These are phyloP conservation scores for Aldrovandia affinis DNA, from an alignment of 2,797 vertebrate species.

Conservation along the genomic window DNA sequence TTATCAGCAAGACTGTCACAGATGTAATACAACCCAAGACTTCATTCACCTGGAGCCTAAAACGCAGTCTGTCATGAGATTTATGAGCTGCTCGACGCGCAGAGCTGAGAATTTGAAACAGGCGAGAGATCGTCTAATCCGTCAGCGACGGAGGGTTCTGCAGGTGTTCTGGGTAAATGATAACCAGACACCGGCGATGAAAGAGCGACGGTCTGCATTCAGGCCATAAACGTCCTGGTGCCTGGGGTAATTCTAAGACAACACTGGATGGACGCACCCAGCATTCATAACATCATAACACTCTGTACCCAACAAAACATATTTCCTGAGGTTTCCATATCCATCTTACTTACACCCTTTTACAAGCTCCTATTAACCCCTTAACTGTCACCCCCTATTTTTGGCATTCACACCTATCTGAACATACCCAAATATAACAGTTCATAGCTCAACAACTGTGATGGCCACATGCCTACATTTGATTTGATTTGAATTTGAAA, in stretches of 20 bases:
- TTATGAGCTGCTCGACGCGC: background rate
- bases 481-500: too few relatives aligned
- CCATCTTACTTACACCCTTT: background rate
- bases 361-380: background rate
- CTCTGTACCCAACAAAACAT: background rate
- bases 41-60: background rate
- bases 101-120: background rate
- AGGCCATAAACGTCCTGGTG: background rate
- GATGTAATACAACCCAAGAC: background rate
- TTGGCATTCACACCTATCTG: too few relatives aligned
- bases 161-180: background rate
- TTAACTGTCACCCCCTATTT: too few relatives aligned
- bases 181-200: background rate
- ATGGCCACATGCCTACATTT: too few relatives aligned
- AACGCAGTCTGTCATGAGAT: background rate
- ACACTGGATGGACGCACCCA: background rate
- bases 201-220: background rate
- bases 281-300: too few relatives aligned
- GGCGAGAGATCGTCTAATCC: background rate
- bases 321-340: background rate
- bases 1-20: background rate
- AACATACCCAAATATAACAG: too few relatives aligned
- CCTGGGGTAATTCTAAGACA: background rate
- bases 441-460: too few relatives aligned
- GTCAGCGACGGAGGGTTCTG: background rate